Conservation (phyloP, 2,797 vertebrate species). For the Sarcophilus harrisii region DNA sequence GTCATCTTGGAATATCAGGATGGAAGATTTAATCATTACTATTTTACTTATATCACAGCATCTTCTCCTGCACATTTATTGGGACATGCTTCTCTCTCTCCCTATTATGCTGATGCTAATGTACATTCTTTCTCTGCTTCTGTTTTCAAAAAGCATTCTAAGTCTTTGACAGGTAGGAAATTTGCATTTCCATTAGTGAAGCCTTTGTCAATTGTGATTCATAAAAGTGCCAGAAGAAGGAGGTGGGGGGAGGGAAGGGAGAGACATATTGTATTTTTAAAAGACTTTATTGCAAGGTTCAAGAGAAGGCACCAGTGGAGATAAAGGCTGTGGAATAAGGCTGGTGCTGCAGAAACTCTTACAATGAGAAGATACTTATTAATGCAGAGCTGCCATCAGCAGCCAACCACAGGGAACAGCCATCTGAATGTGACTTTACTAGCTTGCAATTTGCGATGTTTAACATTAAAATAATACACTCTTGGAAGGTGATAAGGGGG, state of each 20-base stretch:
- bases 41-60: slow-evolving; percentile 69
- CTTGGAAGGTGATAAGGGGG: slow-evolving; percentile 27
- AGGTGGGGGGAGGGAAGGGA: slow-evolving; percentile 25
- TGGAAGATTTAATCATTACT: neutral
- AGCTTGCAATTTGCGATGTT: slow-evolving; percentile 59
- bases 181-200: slow-evolving; percentile 84
- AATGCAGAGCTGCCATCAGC: slow-evolving; percentile 38
- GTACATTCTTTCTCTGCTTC: slow-evolving; percentile 57
- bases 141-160: slow-evolving; percentile 68
- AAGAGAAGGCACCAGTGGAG: slow-evolving; percentile 58
- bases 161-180: slow-evolving; percentile 82
- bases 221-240: slow-evolving; percentile 78
- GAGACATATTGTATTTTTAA: slow-evolving; percentile 66
- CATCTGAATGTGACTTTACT: slow-evolving; percentile 56
- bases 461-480: slow-evolving; percentile 56
- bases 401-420: slow-evolving; percentile 59
- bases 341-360: slow-evolving; percentile 23
- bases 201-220: slow-evolving; percentile 81
- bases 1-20: neutral
- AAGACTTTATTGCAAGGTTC: slow-evolving; percentile 58
- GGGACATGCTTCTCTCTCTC: slow-evolving; percentile 67
- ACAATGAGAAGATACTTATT: slow-evolving; percentile 60
- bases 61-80: slow-evolving; percentile 61
- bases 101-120: slow-evolving; percentile 38
- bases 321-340: slow-evolving; percentile 68